Conservation (phyloP, 2,797 vertebrate genomes). For the Chelonia mydas region DNA sequence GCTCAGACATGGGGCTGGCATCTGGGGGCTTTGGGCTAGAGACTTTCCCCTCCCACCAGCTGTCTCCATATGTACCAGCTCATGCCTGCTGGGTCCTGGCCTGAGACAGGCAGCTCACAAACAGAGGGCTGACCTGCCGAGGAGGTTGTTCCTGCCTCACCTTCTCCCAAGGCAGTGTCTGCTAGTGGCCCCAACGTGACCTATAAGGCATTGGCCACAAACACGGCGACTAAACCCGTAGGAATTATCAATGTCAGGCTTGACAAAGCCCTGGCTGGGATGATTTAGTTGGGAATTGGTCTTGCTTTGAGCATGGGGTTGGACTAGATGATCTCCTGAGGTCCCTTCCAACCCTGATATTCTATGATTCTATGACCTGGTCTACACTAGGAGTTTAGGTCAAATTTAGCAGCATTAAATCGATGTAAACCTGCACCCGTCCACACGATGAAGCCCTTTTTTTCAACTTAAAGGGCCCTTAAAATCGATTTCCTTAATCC, state of each 20-base stretch:
- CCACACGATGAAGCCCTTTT: no score
- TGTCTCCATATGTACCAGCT: neutral
- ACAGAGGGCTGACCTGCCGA: neutral
- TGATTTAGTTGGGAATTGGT: no score
- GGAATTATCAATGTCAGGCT: neutral
- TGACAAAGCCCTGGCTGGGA: no score
- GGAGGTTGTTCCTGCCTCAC: neutral
- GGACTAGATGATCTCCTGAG: no score
- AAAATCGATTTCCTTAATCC: no score
- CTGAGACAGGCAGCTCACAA: neutral
- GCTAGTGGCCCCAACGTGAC: neutral
- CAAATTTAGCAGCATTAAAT: no score
- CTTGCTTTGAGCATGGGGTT: no score
- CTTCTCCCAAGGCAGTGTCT: neutral
- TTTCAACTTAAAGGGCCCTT: no score
- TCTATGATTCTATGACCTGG: no score
- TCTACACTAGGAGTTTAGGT: no score
- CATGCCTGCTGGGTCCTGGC: neutral
- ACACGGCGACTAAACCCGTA: rapidly evolving
- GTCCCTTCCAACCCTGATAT: no score
- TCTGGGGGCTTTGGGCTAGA: neutral
- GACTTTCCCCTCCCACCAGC: neutral
- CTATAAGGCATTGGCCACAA: neutral
- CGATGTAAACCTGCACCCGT: no score
- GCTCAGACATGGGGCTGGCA: neutral